These are phyloP conservation scores for Bradypodion ventrale DNA, from an alignment of 2,797 vertebrate species.

Conservation along the genomic window DNA sequence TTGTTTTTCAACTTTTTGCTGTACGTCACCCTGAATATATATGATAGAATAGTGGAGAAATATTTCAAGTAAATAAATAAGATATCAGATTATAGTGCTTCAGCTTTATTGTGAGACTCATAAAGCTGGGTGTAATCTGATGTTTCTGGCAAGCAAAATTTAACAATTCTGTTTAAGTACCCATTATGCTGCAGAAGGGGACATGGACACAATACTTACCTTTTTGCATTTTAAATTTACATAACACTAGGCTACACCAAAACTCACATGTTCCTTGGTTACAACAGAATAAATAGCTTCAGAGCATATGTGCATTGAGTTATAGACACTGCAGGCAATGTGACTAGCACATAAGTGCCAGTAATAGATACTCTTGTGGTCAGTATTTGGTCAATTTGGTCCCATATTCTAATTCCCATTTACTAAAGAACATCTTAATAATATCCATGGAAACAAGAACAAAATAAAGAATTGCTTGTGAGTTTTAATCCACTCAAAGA, in stretches of 20 bases:
- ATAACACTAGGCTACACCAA: slow-evolving; percentile 22
- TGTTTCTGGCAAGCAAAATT: slow-evolving; percentile 67
- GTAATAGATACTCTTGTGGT: background rate
- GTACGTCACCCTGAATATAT: background rate
- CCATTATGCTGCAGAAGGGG: slow-evolving; percentile 24
- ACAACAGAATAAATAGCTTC: slow-evolving; percentile 22
- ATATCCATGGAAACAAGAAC: background rate
- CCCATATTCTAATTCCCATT: slow-evolving; percentile 8
- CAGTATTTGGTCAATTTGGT: background rate
- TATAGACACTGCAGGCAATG: background rate
- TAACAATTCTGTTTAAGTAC: slow-evolving; percentile 67
- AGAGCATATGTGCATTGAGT: background rate
- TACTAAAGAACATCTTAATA: background rate
- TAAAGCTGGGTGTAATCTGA: no score
- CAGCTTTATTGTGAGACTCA: background rate
- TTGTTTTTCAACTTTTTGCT: background rate
- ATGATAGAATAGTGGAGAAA: background rate
- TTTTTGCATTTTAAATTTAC: slow-evolving; percentile 13
- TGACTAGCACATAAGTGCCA: background rate
- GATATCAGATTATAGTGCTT: background rate
- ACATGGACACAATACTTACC: slow-evolving; percentile 7
- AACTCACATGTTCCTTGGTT: slow-evolving; percentile 12
- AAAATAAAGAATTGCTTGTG: background rate
- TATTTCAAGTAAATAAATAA: background rate
- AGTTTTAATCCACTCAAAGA: background rate